Conservation (phyloP, 2,888 invertebrate species). For the Paralinhomoeus sp. region DNA sequence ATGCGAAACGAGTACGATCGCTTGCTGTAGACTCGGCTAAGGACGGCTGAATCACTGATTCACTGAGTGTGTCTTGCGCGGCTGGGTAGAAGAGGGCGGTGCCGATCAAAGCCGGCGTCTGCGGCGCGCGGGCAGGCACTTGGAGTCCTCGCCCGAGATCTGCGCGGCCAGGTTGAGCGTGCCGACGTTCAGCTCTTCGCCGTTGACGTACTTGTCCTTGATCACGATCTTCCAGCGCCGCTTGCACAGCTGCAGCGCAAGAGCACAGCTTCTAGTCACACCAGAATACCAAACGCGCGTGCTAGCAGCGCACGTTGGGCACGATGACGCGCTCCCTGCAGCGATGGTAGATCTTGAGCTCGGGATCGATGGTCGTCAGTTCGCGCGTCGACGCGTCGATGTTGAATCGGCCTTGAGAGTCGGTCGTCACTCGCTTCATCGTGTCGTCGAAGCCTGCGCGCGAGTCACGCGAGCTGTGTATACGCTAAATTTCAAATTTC, state of each 20-base stretch:
- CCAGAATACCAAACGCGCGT: neutral
- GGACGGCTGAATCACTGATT: too few species aligned
- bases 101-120: too few species aligned
- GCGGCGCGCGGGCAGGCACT: too few species aligned
- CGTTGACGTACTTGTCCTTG: neutral
- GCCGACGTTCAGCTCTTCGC: neutral
- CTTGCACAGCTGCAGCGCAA: neutral
- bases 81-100: too few species aligned
- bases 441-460: slow-evolving; percentile 15
- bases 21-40: too few species aligned
- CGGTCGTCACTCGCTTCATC: slow-evolving; percentile 9
- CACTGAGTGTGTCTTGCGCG: too few species aligned
- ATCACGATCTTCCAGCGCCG: neutral
- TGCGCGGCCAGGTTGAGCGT: neutral
- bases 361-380: slow-evolving; percentile 20
- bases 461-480: too few species aligned
- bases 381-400: slow-evolving; percentile 18
- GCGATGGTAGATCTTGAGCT: slow-evolving; percentile 19
- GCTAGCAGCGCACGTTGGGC: too few species aligned
- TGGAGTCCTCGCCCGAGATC: too few species aligned
- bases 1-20: too few species aligned
- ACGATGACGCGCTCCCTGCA: slow-evolving; percentile 10
- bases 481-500: too few species aligned
- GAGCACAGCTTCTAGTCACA: neutral
- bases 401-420: slow-evolving; percentile 13